Conservation (phyloP, 23 tunicate species). For the Phallusia fumigata region DNA sequence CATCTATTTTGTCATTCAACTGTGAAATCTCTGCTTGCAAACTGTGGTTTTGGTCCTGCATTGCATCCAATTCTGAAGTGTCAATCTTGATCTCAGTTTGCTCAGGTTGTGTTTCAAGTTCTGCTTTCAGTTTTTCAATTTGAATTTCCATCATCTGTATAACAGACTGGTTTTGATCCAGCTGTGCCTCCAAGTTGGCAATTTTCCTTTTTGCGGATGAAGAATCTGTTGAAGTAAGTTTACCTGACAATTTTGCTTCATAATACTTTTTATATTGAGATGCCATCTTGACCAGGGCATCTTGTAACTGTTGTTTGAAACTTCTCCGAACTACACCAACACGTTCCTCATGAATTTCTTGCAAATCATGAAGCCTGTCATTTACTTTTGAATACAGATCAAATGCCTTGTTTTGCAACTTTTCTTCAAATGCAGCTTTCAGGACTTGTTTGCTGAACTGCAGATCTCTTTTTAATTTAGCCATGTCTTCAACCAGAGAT, state of each 20-base stretch:
- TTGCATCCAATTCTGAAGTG: conserved; percentile 71
- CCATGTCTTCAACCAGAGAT: conserved; percentile 56
- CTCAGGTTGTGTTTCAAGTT: conserved; percentile 45
- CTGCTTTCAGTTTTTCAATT: conserved; percentile 52
- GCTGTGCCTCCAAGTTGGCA: conserved; percentile 45
- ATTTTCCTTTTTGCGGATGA: conserved; percentile 38
- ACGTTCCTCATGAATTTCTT: conserved; percentile 69
- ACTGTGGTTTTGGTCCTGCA: conserved; percentile 45
- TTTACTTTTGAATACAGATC: conserved; percentile 58
- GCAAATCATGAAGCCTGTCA: conserved; percentile 57
- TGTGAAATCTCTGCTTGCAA: conserved; percentile 40
- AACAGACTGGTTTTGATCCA: conserved; percentile 45
- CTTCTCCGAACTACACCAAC: conserved; percentile 70
- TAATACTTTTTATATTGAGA: conserved; percentile 76
- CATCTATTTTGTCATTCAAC: conserved; percentile 58
- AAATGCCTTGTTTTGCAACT: conserved; percentile 67
- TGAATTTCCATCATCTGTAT: conserved; percentile 83
- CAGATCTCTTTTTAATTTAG: conserved; percentile 39
- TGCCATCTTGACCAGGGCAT: conserved; percentile 81
- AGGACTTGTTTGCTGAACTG: conserved; percentile 71
- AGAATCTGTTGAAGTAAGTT: conserved; percentile 41
- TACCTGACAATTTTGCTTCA: conserved; percentile 72
- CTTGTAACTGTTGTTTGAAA: conserved; percentile 85
- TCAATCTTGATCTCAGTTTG: conserved; percentile 46
- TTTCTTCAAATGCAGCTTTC: conserved; percentile 61